Evolutionary conservation across 2,113 vertebrate genomes (phyloP).

Genomic region (Eptatretus burgeri): DNA sequence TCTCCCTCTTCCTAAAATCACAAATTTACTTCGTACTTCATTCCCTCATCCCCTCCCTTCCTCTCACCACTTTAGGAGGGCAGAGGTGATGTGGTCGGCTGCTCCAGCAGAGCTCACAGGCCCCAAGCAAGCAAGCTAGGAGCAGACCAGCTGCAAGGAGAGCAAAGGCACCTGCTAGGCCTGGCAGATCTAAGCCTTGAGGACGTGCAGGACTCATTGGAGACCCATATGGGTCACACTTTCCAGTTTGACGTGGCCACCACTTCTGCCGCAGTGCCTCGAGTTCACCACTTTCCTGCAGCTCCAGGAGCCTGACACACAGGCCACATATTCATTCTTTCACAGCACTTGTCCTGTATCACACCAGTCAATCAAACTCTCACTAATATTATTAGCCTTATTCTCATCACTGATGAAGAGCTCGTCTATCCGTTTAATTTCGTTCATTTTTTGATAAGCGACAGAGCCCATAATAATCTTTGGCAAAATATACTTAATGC

Average conservation of each 20-base stretch:
- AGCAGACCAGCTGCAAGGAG: conserved; percentile 78
- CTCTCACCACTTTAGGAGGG: conserved; percentile 3
- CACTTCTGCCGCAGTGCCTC: conserved; percentile 83
- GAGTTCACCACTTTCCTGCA: conserved; percentile 92
- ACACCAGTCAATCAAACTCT: too few relatives aligned
- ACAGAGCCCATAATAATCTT: too few relatives aligned
- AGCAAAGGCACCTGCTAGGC: conserved; percentile 86
- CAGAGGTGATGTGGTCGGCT: conserved; percentile 20
- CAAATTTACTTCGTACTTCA: neutral
- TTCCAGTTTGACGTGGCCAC: conserved; percentile 60
- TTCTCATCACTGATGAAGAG: too few relatives aligned
- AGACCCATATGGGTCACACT: conserved; percentile 67
- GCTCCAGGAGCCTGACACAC: conserved; percentile 56
- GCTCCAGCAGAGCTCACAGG: conserved; percentile 96
- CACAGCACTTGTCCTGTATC: too few relatives aligned
- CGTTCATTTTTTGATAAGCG: too few relatives aligned
- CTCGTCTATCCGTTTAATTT: too few relatives aligned
- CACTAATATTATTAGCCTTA: too few relatives aligned
- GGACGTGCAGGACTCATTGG: conserved; percentile 48
- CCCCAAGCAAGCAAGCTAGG: conserved; percentile 90
- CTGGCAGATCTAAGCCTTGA: conserved; percentile 78
- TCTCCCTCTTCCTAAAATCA: neutral
- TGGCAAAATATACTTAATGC: too few relatives aligned
- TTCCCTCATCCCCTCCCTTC: neutral
- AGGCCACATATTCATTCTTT: too few relatives aligned